Evolutionary conservation across 2,113 vertebrate species (phyloP).

Genomic region (Ramphastos sulfuratus): DNA sequence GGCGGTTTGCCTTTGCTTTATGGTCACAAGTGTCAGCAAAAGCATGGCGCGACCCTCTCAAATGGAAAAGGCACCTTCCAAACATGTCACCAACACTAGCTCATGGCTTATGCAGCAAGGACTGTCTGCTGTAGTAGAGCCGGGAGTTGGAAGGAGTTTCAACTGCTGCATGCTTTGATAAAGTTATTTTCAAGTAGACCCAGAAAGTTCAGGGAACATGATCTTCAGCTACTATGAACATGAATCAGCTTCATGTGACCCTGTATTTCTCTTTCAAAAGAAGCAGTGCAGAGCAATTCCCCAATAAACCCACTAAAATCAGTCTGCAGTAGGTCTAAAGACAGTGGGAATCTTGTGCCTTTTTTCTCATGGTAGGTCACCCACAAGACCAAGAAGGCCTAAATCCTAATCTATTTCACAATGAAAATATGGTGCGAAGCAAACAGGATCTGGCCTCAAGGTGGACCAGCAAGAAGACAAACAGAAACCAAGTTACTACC

Average conservation of each 20-base stretch:
- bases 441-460: background rate
- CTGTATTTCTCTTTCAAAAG: constrained; percentile 2
- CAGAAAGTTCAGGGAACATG: background rate
- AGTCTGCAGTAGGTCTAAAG: background rate
- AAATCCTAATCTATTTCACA: constrained; percentile 34
- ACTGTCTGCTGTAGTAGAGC: background rate
- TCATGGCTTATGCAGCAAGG: accelerated
- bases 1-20: background rate
- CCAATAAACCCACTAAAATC: background rate
- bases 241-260: background rate
- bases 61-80: background rate
- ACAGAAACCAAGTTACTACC: background rate
- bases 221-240: background rate
- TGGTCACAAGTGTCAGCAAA: background rate
- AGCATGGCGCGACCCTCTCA: background rate
- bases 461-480: background rate
- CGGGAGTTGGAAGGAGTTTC: background rate
- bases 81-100: background rate
- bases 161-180: background rate
- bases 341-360: background rate
- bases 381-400: background rate
- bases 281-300: background rate
- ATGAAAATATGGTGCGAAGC: background rate
- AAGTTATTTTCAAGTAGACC: background rate
- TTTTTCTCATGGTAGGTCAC: background rate